phyloP scores from a whole-genome alignment of 2,113 vertebrate species.

The Malurus cyaneus region DNA sequence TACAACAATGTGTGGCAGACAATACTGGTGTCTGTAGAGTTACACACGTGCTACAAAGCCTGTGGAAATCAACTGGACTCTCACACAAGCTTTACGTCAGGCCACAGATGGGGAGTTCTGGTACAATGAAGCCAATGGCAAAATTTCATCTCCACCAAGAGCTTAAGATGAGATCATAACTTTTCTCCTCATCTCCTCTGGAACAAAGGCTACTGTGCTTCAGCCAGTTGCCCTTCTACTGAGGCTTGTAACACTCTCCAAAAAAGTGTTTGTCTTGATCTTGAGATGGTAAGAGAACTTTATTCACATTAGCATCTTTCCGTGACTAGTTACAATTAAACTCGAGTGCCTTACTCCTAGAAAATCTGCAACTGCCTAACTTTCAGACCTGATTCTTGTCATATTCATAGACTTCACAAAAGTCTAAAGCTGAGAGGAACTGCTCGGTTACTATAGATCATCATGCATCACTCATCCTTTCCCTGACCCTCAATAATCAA shows the following conservation, averaged over 20 bases:
- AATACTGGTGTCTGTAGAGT: background rate
- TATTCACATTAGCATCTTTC: background rate
- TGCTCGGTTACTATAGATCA: background rate
- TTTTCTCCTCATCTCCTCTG: background rate
- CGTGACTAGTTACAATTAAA: background rate
- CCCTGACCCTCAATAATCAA: background rate
- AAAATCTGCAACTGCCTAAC: background rate
- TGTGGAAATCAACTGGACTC: background rate
- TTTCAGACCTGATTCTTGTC: background rate
- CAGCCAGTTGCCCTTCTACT: background rate
- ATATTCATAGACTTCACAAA: background rate
- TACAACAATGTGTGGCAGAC: background rate
- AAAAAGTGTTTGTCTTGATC: background rate
- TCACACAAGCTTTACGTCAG: background rate
- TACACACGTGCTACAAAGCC: background rate
- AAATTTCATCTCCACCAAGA: background rate
- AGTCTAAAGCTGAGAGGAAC: background rate
- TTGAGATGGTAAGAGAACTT: background rate
- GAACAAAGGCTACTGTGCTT: background rate
- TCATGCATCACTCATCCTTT: background rate
- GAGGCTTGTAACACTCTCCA: background rate
- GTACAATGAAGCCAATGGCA: background rate
- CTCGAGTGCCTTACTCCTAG: background rate
- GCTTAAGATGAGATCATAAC: background rate
- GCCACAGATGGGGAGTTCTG: background rate